A percentile compares a stretch with the other conserved stretches of the same genome.
Evolutionary conservation across 2,888 invertebrate genomes (phyloP).

Genomic region (Lissonota sp.): DNA sequence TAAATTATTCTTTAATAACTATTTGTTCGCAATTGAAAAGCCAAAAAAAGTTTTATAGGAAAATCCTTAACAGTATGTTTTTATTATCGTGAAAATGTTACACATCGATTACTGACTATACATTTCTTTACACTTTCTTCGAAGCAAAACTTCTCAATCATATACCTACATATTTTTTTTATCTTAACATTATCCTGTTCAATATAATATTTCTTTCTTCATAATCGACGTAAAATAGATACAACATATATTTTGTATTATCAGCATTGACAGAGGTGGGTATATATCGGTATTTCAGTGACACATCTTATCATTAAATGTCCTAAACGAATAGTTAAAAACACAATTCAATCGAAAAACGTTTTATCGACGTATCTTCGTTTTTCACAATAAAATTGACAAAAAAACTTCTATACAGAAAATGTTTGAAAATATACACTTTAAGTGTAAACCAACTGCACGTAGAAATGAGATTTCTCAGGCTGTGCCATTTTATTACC

Average conservation of each 20-base stretch:
- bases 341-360: background rate
- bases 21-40: no score
- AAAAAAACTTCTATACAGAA: slow-evolving; percentile 12
- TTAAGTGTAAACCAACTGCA: slow-evolving; percentile 12
- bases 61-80: slow-evolving; percentile 19
- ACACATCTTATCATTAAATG: background rate
- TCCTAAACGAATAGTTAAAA: slow-evolving; percentile 1
- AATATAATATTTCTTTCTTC: background rate
- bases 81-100: slow-evolving; percentile 43
- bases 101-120: slow-evolving; percentile 38
- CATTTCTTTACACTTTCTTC: slow-evolving; percentile 30
- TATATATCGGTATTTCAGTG: slow-evolving; percentile 1
- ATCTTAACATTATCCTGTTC: background rate
- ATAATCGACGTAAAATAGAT: slow-evolving; percentile 17
- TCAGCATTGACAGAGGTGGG: slow-evolving; percentile 4
- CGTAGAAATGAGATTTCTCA: slow-evolving; percentile 2
- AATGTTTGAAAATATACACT: slow-evolving; percentile 9
- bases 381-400: background rate
- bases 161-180: no score
- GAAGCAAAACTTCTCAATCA: background rate
- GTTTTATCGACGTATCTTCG: slow-evolving; percentile 13
- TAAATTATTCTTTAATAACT: no score
- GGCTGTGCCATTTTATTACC: no score
- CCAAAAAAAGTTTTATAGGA: slow-evolving; percentile 20
- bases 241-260: background rate